Base-by-base conservation (phyloP, 2,888 invertebrate genomes). In the Leptinotarsa tumamoca region DNA sequence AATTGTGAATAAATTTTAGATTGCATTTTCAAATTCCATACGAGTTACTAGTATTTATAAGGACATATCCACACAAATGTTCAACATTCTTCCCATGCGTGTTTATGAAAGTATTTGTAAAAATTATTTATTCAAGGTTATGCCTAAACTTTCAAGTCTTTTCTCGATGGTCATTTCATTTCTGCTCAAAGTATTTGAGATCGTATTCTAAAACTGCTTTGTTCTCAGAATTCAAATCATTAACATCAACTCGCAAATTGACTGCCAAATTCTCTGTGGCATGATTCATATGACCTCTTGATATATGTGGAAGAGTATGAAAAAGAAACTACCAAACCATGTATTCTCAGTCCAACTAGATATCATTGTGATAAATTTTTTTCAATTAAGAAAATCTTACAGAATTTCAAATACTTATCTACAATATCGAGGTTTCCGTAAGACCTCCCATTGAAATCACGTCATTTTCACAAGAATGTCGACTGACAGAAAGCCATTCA, bases 371-470 rank as follows among this genome's bases (percentile, higher is more conserved):
- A 43, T 43, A 3, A 0, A 10, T 43, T 43, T 43, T 3, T 43
- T 43, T 43, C 13, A 13, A 43, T 43, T 10, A 0, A 23, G 15
- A 58, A 58, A 58, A 21, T 58, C 14, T 15, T 15, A 43, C 52
- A 61, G 33, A 68, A 51, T 23, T 67, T 21, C 17, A 18, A 52
- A 52, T 21, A 21, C 21, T 21, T 21, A 21, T 21, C 21, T 52
- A 67, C n/a, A n/a, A n/a, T 56, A 43, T 67, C 4, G 18, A 23
- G 73, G 83, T 83, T 83, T 82, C 80, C 78, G 81, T 81, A 74
- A 73, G 77, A 83, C 79, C 79, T 71, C 73, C 72, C 82, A 76
- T 84, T 81, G 80, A 83, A 79, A 76, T 84, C 82, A 78, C 82
- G 66, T 56, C 68, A 76, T 71, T 74, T 74, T 76, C 68, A 74